Conservation (phyloP, 2,113 vertebrate genomes). For the Saccopteryx bilineata region DNA sequence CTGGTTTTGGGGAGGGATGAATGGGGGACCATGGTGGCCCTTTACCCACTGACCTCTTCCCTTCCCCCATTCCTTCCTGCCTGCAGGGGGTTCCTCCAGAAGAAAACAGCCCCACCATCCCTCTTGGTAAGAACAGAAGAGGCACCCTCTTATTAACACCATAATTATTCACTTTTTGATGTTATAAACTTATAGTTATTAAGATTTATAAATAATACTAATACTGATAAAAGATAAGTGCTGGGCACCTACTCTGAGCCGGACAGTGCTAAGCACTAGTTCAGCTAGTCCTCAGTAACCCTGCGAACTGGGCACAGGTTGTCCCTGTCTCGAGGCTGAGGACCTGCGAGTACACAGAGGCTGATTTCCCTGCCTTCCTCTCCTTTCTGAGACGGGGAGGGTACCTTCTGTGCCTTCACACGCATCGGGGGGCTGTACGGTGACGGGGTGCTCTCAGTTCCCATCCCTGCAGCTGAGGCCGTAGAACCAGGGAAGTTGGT, state of each 20-base stretch:
- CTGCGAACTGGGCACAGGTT: neutral
- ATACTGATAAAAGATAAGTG: neutral
- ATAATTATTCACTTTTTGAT: neutral
- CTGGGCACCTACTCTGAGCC: too few relatives aligned
- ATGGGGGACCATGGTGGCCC: too few relatives aligned
- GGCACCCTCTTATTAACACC: too few relatives aligned
- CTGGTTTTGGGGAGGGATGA: neutral
- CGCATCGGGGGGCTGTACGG: neutral
- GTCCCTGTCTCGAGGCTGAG: neutral
- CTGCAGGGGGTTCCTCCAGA: neutral
- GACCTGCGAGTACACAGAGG: accelerated
- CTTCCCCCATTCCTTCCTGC: neutral
- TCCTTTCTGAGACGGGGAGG: neutral
- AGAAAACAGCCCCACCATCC: too few relatives aligned
- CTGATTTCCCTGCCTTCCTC: neutral
- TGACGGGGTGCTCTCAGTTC: neutral
- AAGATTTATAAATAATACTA: neutral
- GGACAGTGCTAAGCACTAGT: neutral
- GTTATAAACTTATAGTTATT: neutral
- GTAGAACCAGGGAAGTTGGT: too few relatives aligned
- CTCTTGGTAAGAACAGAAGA: neutral
- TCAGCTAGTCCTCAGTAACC: too few relatives aligned
- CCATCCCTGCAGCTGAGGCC: neutral
- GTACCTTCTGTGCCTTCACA: neutral
- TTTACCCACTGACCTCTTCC: neutral